Conservation (phyloP, 2,888 invertebrate species). For the Schizaphis graminum region DNA sequence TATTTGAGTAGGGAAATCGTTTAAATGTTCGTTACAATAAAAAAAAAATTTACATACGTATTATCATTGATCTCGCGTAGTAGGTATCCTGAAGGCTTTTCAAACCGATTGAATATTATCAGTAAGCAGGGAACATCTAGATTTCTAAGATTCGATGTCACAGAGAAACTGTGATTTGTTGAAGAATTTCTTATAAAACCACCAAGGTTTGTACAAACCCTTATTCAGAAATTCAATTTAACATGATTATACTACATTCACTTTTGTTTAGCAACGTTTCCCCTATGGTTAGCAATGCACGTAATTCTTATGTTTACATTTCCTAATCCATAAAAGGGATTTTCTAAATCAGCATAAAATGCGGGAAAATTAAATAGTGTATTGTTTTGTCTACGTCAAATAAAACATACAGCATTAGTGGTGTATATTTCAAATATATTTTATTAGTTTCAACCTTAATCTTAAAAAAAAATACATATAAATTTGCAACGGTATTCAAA, state of each 20-base stretch:
- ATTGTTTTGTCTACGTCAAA: neutral
- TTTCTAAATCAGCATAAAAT: slow-evolving; percentile 16
- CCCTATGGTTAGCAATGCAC: slow-evolving; percentile 21
- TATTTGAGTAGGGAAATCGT: neutral
- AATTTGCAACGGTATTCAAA: too few relatives aligned
- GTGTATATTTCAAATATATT: too few relatives aligned
- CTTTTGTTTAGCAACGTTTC: neutral
- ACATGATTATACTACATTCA: neutral
- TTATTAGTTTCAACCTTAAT: too few relatives aligned
- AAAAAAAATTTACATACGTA: neutral
- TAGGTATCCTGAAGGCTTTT: neutral
- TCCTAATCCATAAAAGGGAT: neutral
- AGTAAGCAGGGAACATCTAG: neutral
- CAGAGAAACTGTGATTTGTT: neutral
- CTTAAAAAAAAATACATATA: too few relatives aligned
- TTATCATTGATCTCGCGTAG: neutral
- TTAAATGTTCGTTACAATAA: neutral
- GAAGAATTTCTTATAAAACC: neutral
- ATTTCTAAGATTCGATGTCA: neutral
- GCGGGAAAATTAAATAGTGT: slow-evolving; percentile 12
- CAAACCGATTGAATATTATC: neutral
- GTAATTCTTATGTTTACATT: slow-evolving; percentile 44
- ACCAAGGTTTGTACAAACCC: neutral
- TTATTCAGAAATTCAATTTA: neutral
- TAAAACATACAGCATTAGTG: neutral